Conservation (phyloP, 2,797 vertebrate genomes). For the Sciurus vulgaris region DNA sequence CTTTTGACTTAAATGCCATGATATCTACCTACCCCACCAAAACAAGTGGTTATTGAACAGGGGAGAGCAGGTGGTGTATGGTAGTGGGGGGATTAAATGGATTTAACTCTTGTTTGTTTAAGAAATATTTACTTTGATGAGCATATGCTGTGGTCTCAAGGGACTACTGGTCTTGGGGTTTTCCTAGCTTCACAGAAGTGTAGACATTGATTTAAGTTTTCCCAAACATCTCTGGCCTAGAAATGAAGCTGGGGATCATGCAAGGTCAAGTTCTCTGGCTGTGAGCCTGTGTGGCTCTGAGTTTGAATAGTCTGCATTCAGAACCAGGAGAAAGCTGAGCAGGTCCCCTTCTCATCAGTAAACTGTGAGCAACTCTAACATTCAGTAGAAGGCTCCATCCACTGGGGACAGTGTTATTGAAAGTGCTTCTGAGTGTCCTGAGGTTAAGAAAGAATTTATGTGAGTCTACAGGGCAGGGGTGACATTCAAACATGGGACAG, state of each 20-base stretch:
- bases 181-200: slow-evolving; percentile 45
- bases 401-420: not conserved
- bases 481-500: not conserved
- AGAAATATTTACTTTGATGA: not conserved
- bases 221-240: slow-evolving; percentile 28
- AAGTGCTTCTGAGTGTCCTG: not conserved
- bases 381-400: not conserved
- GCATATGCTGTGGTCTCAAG: not conserved
- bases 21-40: not conserved
- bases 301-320: not conserved
- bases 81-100: not conserved
- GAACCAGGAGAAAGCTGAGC: not conserved
- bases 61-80: fast-evolving
- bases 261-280: slow-evolving; percentile 38
- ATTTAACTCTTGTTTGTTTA: slow-evolving; percentile 25
- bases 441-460: not conserved
- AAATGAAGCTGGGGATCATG: slow-evolving; percentile 16
- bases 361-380: not conserved
- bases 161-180: slow-evolving; percentile 28
- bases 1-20: not conserved
- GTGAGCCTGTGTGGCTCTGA: not conserved
- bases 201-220: slow-evolving; percentile 22
- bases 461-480: not conserved
- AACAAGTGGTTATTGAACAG: not conserved
- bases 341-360: not conserved